Evolutionary conservation across 1,140 invertebrate species (phyloP).

Genomic region (Caenorhabditis briggsae): DNA sequence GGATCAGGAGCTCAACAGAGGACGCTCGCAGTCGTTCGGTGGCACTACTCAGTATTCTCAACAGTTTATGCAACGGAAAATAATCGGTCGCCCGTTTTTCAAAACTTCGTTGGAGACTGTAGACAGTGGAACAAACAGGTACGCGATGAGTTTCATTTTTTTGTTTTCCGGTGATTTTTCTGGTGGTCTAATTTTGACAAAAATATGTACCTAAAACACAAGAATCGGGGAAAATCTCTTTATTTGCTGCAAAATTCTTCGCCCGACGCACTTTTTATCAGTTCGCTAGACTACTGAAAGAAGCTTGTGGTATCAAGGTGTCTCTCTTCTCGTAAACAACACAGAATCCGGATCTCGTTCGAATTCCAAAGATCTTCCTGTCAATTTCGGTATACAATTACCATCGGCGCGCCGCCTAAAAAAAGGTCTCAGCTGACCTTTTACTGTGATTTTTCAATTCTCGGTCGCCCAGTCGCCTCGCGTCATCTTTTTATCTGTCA

Average conservation of each 20-base stretch:
- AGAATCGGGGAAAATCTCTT: too few species aligned
- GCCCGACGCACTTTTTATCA: too few species aligned
- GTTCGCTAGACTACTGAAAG: not conserved
- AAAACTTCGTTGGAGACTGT: constrained; percentile 40
- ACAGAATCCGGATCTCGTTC: not conserved
- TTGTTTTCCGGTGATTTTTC: not conserved
- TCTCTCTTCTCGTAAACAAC: not conserved
- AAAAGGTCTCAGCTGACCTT: constrained; percentile 29
- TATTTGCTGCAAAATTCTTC: too few species aligned
- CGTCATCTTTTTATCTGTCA: constrained; percentile 41
- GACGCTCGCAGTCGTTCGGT: not conserved
- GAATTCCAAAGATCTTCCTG: not conserved
- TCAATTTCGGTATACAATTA: not conserved
- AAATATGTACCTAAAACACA: too few species aligned
- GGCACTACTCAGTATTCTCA: constrained; percentile 31
- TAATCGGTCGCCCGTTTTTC: not conserved
- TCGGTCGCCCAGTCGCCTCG: not conserved
- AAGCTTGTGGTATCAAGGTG: too few species aligned
- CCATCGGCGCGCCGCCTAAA: too few species aligned
- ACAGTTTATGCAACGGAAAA: constrained; percentile 15
- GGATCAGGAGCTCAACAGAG: constrained; percentile 8
- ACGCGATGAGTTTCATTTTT: not conserved
- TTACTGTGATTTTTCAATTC: constrained; percentile 48
- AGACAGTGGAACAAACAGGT: constrained; percentile 46
- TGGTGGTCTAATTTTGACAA: not conserved